Conservation (phyloP, 1,140 invertebrate species). For the Glomeris maerens region DNA sequence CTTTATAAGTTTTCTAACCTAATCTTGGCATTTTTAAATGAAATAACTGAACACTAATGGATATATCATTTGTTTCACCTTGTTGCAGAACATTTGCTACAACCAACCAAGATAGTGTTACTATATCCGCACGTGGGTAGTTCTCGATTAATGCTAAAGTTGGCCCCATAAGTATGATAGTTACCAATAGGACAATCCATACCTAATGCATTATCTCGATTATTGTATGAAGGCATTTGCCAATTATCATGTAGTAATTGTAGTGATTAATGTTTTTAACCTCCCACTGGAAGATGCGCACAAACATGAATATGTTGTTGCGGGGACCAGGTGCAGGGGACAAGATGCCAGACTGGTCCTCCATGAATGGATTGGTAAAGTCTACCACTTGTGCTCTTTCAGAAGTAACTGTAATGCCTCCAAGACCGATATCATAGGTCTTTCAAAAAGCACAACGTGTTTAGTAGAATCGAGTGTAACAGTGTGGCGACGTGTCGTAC, state of each 20-base stretch:
- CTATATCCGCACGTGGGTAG: no score
- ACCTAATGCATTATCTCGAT: not conserved
- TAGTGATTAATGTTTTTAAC: not conserved
- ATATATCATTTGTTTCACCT: no score
- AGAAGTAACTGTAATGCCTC: not conserved
- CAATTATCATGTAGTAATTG: not conserved
- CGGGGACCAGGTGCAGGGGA: not conserved
- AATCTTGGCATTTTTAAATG: no score
- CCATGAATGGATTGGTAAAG: not conserved
- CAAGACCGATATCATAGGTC: not conserved
- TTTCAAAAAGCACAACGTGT: not conserved
- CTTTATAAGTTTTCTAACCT: no score
- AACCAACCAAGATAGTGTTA: no score
- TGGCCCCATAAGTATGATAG: not conserved
- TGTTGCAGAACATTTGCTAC: no score
- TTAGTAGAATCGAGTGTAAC: not conserved
- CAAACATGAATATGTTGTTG: not conserved
- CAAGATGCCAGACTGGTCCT: constrained; percentile 1
- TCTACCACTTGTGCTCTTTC: not conserved
- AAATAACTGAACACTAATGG: no score
- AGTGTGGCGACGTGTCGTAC: no score
- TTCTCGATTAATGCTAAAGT: not conserved
- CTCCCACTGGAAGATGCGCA: not conserved
- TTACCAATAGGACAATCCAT: not conserved
- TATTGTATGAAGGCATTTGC: not conserved